Evolutionary conservation across 2,113 vertebrate genomes (phyloP).

Genomic region (Panurus biarmicus): DNA sequence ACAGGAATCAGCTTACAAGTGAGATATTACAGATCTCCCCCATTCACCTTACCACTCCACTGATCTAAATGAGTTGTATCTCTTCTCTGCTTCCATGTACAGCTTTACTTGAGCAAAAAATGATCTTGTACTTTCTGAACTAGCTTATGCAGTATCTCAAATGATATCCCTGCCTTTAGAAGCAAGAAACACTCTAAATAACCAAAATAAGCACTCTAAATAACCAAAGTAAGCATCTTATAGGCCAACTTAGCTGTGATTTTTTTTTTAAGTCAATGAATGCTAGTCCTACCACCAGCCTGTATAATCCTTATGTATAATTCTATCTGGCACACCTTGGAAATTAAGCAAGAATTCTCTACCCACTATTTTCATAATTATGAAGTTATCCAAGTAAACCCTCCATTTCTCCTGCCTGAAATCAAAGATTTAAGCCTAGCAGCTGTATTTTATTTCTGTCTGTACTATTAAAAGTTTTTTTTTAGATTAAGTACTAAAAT

Average conservation of each 20-base stretch:
- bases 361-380: background rate
- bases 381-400: background rate
- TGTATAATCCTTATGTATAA: background rate
- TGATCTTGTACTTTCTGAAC: background rate
- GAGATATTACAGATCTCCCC: background rate
- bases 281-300: background rate
- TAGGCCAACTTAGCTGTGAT: background rate
- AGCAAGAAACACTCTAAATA: background rate
- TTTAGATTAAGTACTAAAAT: background rate
- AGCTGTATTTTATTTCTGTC: background rate
- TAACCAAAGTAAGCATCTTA: background rate
- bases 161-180: background rate
- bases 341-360: background rate
- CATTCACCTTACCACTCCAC: background rate
- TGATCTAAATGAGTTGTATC: background rate
- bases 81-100: background rate
- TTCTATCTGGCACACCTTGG: background rate
- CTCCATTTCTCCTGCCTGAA: background rate
- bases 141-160: background rate
- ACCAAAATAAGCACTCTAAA: background rate
- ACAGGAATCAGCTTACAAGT: conserved; percentile 14
- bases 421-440: background rate
- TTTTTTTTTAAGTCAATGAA: background rate
- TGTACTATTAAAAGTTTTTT: background rate
- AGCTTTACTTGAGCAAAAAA: background rate